These are phyloP conservation scores for Cynopterus sphinx DNA, from an alignment of 2,797 vertebrate genomes.

Conservation along the genomic window DNA sequence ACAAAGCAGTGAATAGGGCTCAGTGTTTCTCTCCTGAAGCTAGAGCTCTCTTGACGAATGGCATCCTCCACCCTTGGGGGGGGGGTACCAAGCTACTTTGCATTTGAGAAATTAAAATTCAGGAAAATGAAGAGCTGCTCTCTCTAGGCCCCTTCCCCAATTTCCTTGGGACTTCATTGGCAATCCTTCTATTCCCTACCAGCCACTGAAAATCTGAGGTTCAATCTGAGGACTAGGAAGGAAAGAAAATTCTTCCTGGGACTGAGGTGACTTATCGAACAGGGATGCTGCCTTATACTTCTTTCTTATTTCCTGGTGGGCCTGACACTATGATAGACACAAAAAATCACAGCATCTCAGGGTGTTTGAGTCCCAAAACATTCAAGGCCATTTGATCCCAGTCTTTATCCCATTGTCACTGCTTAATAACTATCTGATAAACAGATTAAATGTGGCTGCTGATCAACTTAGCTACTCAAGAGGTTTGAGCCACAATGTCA, in stretches of 20 bases:
- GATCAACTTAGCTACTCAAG: background rate
- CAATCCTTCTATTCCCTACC: background rate
- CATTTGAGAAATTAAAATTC: constrained; percentile 42
- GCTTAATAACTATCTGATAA: constrained; percentile 28
- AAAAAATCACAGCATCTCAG: constrained; percentile 2
- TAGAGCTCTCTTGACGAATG: constrained; percentile 37
- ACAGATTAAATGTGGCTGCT: background rate
- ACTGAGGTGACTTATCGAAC: background rate
- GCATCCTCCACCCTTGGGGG: background rate
- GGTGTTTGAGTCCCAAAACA: background rate
- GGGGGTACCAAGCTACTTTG: background rate
- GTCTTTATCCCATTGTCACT: background rate
- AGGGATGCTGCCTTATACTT: background rate
- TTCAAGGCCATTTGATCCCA: background rate
- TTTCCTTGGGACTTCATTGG: constrained; percentile 8
- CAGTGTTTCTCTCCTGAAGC: constrained; percentile 27
- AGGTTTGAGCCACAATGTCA: background rate
- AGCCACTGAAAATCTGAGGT: background rate
- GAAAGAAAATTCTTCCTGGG: background rate
- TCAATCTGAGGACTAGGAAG: background rate
- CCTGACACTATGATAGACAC: background rate
- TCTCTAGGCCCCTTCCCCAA: background rate
- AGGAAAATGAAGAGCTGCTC: constrained; percentile 36
- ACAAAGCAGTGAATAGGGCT: constrained; percentile 39
- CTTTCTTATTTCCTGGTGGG: background rate